Base-by-base conservation (phyloP, 2,888 invertebrate genomes). In the Margaritifera margaritifera region DNA sequence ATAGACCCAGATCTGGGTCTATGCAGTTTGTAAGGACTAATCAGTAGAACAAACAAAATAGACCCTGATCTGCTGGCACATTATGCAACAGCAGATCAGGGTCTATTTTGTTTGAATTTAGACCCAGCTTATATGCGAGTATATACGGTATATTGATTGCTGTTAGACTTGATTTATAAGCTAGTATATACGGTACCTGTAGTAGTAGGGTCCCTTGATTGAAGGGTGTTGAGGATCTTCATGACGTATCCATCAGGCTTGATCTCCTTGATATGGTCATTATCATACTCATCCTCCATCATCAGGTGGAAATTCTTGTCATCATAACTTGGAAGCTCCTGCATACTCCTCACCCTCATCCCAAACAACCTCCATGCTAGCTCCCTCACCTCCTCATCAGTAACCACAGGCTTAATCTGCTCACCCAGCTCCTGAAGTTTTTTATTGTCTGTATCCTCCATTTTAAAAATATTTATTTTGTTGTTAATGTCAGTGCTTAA, bases 261-360 rank as follows among this genome's bases (percentile, higher is more conserved):
- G 0, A 83, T 52, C 1, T 76, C 61, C 19, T 64, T 24, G 20
- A 84, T 73, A 67, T 85, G 42, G 6, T 77, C 75, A 65, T 87
- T 87, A n/a, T 65, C 69, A 50, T 71, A 64, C 1, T 57, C 57
- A 8, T 67, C 68, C 19, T 92, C 92, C 73, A 93, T 93, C 1
- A 90, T 87, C 24, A 95, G 90, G 84, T 92, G 92, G 88, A 92
- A 95, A 90, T 95, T 95, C 87, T 92, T 93, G 87, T 95, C 95
- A 81, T 95, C 95, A 84, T 95, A 95, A 1, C 94, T 93, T 72
- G 94, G 93, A 5, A 95, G 90, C 82, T 94, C 93, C 0, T 87
- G 90, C 27, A 94, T 67, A 4, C 58, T 55, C 24, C 54, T 62
- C 25, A 75, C 72, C 27, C 59, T 69, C 50, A 75, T 52, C 20